Evolutionary conservation across 2,888 invertebrate species (phyloP), one percentile per base, ranked within the genome.

Genomic region (Dioctria rufipes): DNA sequence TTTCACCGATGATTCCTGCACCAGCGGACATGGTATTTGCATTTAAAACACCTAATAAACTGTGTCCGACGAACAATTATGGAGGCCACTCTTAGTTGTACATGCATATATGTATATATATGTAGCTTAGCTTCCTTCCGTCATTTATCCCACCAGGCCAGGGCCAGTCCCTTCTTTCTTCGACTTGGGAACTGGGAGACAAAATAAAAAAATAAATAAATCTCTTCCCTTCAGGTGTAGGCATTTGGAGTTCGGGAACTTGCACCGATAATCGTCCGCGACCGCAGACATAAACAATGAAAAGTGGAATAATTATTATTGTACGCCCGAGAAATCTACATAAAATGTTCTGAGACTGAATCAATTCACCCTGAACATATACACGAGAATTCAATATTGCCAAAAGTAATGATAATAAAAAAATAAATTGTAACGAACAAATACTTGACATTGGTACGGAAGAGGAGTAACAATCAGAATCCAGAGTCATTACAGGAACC

Each of bases 31-130:
- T 73, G 81, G 60, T 49, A 81, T 81, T 81, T 81, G 81, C 81
- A 81, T 81, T 81, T 81, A 81, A 81, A 81, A 71, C 60, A 79
- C 66, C 54, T 63, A 81, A 81, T 79, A 81, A 81, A 79, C 40
- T 66, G 73, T 75, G 73, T 63, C 79, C 11, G 37, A 63, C 25
- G 25, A 43, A 73, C 67, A 42, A 69, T 79, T 58, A 67, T 60
- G 66, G 67, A 25, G 51, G 58, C 73, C 73, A 51, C 11, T 40
- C 58, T 42, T n/a, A 54, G 73, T 73, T 54, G 73, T 40, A 54
- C 25, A 25, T 25, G 25, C 25, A 25, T 25, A 25, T 25, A 25
- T 25, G 25, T 25, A 25, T 2, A 25, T 25, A 25, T 25, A 25
- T 25, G 25, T 25, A 25, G 25, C 25, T 25, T 25, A 25, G 58